These are phyloP conservation scores for Trachelus iudaicus DNA, from an alignment of 2,888 invertebrate species.

Conservation along the genomic window DNA sequence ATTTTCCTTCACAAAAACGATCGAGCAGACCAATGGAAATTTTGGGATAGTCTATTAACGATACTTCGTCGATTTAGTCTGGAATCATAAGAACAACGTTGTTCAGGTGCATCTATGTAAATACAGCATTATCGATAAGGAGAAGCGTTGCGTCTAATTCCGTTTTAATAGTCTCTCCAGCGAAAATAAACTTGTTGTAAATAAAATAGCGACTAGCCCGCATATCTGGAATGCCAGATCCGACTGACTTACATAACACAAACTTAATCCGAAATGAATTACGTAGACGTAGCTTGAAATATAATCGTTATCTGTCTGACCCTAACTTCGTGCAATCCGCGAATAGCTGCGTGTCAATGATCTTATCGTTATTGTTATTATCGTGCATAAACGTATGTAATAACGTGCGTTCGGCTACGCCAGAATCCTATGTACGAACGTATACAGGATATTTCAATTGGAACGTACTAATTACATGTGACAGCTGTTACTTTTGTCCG, in stretches of 20 bases:
- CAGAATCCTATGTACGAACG: not conserved
- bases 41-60: no score
- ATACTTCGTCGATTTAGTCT: no score
- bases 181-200: not conserved
- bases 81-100: not conserved
- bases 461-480: not conserved
- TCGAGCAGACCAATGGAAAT: not conserved
- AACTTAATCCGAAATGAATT: not conserved
- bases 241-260: not conserved
- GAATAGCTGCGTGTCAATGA: not conserved
- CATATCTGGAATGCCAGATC: not conserved
- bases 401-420: not conserved
- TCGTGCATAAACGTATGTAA: not conserved
- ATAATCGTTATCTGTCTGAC: not conserved
- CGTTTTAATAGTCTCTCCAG: not conserved
- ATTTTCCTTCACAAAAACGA: not conserved
- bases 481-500: not conserved
- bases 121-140: not conserved
- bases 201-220: not conserved
- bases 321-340: not conserved
- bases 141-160: not conserved
- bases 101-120: not conserved
- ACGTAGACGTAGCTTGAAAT: not conserved
- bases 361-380: not conserved
- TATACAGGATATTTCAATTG: not conserved